phyloP scores from a whole-genome alignment of 1,140 invertebrate species.

The Eurosta solidaginis region DNA sequence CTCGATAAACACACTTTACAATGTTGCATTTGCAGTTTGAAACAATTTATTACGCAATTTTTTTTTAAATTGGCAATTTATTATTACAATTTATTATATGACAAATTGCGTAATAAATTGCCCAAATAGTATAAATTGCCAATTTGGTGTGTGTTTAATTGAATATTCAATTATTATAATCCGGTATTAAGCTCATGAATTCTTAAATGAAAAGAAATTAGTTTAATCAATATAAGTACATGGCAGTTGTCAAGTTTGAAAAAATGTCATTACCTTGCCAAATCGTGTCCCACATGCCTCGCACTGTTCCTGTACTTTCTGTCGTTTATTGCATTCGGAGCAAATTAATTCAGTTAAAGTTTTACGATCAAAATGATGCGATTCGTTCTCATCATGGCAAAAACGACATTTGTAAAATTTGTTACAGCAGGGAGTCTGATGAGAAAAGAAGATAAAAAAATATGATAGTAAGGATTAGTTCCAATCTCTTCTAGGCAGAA shows the following conservation, averaged over 20 bases:
- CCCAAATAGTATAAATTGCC: too few species aligned
- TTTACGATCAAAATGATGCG: constrained; percentile 80
- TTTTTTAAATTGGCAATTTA: too few species aligned
- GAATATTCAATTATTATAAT: too few species aligned
- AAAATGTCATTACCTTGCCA: constrained; percentile 65
- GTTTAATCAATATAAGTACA: background rate
- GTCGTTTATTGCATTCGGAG: constrained; percentile 76
- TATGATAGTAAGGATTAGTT: background rate
- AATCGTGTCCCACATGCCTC: constrained; percentile 75
- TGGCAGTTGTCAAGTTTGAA: background rate
- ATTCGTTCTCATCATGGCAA: constrained; percentile 86
- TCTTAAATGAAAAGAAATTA: constrained; percentile 30
- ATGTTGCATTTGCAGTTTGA: too few species aligned
- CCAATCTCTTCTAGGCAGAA: background rate
- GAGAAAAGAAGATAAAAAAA: constrained; percentile 37
- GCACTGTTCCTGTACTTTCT: constrained; percentile 78
- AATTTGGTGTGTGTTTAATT: too few species aligned
- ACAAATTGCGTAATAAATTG: too few species aligned
- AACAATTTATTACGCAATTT: too few species aligned
- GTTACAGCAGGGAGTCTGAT: constrained; percentile 84
- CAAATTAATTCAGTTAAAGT: constrained; percentile 82
- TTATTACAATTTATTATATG: too few species aligned
- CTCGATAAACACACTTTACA: too few species aligned
- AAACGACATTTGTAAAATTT: constrained; percentile 86
- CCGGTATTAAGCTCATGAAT: too few species aligned